Conservation (phyloP, 2,888 invertebrate species). For the Troides oblongomaculatus region DNA sequence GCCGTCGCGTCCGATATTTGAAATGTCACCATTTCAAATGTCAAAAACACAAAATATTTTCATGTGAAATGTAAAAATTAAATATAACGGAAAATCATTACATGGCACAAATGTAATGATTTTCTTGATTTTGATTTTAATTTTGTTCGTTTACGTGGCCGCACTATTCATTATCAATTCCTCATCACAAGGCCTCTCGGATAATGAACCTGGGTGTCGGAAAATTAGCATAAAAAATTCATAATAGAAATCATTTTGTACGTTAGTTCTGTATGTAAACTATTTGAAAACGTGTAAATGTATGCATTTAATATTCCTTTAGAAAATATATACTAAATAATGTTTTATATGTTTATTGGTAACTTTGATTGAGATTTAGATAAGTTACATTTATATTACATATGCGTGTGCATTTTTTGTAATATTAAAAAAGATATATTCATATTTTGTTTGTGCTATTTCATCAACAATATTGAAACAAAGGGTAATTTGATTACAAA, state of each 20-base stretch:
- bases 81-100: constrained; percentile 14
- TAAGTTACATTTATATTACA: too few species aligned
- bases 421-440: too few species aligned
- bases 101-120: constrained; percentile 27
- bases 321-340: too few species aligned
- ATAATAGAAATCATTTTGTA: neutral
- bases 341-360: too few species aligned
- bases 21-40: constrained; percentile 9
- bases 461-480: too few species aligned
- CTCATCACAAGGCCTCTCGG: neutral
- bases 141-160: constrained; percentile 22
- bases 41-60: constrained; percentile 14
- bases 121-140: constrained; percentile 21
- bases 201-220: constrained; percentile 1
- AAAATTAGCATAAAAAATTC: neutral
- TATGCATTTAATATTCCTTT: too few species aligned
- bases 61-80: constrained; percentile 14
- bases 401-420: too few species aligned
- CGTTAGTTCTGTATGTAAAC: neutral
- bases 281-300: too few species aligned
- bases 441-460: too few species aligned
- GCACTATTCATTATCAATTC: constrained; percentile 10
- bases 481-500: too few species aligned
- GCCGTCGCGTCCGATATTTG: neutral
- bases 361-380: too few species aligned